Conservation (phyloP, 2,113 vertebrate genomes). For the Eidolon helvum region DNA sequence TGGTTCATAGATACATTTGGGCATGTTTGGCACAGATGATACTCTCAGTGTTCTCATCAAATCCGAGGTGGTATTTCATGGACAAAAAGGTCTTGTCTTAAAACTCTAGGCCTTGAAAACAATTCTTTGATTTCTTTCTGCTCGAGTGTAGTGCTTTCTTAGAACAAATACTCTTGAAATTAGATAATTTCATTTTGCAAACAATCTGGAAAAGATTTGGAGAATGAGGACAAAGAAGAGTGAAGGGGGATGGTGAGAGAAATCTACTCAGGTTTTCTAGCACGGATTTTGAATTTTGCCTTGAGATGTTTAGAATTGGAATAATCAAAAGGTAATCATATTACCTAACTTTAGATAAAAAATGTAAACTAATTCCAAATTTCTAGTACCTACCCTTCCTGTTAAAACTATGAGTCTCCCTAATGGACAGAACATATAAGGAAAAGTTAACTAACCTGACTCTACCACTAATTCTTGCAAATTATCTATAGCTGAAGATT, state of each 20-base stretch:
- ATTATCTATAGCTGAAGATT: conserved; percentile 21
- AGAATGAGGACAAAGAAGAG: neutral
- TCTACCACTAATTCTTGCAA: neutral
- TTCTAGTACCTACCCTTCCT: conserved; percentile 49
- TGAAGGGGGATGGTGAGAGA: neutral
- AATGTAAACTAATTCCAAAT: conserved; percentile 71
- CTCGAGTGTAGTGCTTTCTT: conserved; percentile 50
- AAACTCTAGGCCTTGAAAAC: conserved; percentile 34
- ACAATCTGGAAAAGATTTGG: conserved; percentile 78
- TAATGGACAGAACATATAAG: conserved; percentile 5
- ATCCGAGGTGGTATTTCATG: neutral
- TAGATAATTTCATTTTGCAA: conserved; percentile 79
- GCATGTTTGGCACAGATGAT: neutral
- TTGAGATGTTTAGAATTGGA: conserved; percentile 71
- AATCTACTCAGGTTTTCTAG: conserved; percentile 51
- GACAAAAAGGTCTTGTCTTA: conserved; percentile 43
- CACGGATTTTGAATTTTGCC: conserved; percentile 56
- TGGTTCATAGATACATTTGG: neutral
- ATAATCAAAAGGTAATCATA: conserved; percentile 70
- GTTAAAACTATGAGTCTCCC: conserved; percentile 19
- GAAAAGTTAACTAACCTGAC: conserved; percentile 6
- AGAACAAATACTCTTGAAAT: conserved; percentile 78
- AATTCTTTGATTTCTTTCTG: conserved; percentile 52
- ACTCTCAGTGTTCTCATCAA: neutral
- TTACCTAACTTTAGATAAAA: conserved; percentile 69